phyloP scores from a whole-genome alignment of 2,797 vertebrate genomes.

The Odontamblyopus rebecca region DNA sequence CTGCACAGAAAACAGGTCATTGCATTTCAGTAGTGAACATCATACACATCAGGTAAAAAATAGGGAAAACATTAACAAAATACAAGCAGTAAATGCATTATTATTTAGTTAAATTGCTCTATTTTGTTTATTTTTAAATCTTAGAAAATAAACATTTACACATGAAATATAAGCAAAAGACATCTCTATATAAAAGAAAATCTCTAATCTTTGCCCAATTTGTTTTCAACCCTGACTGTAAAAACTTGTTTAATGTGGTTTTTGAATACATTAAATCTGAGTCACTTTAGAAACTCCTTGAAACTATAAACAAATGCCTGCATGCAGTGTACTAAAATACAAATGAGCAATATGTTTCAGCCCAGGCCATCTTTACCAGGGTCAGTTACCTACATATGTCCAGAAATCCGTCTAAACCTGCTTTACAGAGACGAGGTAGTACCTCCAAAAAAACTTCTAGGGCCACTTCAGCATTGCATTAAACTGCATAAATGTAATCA shows the following conservation, averaged over 20 bases:
- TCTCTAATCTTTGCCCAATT: slow-evolving; percentile 18
- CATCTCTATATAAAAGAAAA: slow-evolving; percentile 66
- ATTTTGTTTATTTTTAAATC: slow-evolving; percentile 63
- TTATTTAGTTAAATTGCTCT: slow-evolving; percentile 58
- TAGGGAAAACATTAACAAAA: slow-evolving; percentile 69
- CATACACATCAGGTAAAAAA: slow-evolving; percentile 75
- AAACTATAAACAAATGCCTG: slow-evolving; percentile 17
- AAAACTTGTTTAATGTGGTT: slow-evolving; percentile 16
- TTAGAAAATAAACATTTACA: slow-evolving; percentile 78
- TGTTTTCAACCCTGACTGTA: slow-evolving; percentile 49
- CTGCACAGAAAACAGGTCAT: slow-evolving; percentile 81
- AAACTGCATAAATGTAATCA: slow-evolving; percentile 47
- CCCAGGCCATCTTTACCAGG: slow-evolving; percentile 48
- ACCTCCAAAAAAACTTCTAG: slow-evolving; percentile 50
- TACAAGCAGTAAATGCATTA: slow-evolving; percentile 74
- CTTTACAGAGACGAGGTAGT: slow-evolving; percentile 52
- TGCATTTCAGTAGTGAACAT: slow-evolving; percentile 80
- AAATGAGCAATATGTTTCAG: slow-evolving; percentile 10
- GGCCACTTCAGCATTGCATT: slow-evolving; percentile 57
- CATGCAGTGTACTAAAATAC: slow-evolving; percentile 27
- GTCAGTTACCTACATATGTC: slow-evolving; percentile 39
- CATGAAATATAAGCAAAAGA: slow-evolving; percentile 74
- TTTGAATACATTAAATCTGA: neutral
- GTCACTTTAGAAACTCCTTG: neutral
- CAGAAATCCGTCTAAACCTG: slow-evolving; percentile 36